These are phyloP conservation scores for Antheraea mylitta DNA, from an alignment of 1,140 invertebrate species.

Conservation along the genomic window DNA sequence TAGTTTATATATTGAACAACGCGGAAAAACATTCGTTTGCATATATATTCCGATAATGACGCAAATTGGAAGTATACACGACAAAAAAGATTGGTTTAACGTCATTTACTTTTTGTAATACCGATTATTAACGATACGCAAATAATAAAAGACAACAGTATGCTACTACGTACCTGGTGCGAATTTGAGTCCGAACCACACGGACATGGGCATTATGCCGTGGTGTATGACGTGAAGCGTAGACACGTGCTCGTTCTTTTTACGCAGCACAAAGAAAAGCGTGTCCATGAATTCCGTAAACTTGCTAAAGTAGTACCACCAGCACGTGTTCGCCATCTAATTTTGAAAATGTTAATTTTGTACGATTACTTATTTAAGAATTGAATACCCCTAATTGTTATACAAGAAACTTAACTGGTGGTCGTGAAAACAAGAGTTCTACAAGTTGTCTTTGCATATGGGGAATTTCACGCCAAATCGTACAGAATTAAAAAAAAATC, in stretches of 20 bases:
- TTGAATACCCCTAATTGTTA: no score
- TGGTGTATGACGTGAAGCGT: conserved; percentile 97
- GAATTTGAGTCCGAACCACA: conserved; percentile 98
- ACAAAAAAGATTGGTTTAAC: not conserved
- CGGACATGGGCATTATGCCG: conserved; percentile 96
- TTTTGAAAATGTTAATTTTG: not conserved
- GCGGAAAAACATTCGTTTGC: not conserved
- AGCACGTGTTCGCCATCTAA: conserved; percentile 94
- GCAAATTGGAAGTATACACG: not conserved
- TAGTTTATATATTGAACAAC: not conserved
- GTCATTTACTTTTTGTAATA: not conserved
- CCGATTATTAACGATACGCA: not conserved
- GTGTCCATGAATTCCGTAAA: conserved; percentile 98
- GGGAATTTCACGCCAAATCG: no score
- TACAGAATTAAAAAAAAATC: no score
- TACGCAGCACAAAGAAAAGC: conserved; percentile 93
- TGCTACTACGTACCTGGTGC: conserved; percentile 85
- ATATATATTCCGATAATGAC: not conserved
- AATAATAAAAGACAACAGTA: not conserved
- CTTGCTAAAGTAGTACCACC: conserved; percentile 99
- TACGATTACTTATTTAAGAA: no score
- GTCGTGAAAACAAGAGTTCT: no score
- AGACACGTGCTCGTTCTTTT: conserved; percentile 95
- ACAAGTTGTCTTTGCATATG: no score
- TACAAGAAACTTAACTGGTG: no score